Evolutionary conservation across 2,797 vertebrate species (phyloP).

Genomic region (Hapalemur alaotrensis): DNA sequence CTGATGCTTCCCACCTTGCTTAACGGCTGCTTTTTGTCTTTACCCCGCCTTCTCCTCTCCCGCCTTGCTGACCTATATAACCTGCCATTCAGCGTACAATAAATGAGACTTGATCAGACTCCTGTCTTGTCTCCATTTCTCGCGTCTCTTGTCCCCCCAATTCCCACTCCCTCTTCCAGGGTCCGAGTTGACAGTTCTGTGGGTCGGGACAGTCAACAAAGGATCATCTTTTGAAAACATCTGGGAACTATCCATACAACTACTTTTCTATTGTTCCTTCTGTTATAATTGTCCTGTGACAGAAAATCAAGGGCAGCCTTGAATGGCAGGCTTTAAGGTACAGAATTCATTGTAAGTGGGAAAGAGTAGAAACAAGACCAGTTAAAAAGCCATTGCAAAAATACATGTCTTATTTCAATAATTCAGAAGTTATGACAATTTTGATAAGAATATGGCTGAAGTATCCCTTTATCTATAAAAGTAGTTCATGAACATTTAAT

Average conservation of each 20-base stretch:
- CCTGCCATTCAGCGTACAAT: too few relatives aligned
- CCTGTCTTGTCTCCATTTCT: too few relatives aligned
- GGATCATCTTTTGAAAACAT: not conserved
- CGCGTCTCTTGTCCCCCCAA: too few relatives aligned
- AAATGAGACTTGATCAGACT: too few relatives aligned
- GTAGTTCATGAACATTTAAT: not conserved
- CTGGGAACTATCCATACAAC: not conserved
- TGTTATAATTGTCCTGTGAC: not conserved
- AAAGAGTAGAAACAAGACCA: not conserved
- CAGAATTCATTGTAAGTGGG: not conserved
- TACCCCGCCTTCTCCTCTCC: too few relatives aligned
- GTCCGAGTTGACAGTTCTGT: too few relatives aligned
- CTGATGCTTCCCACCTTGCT: too few relatives aligned
- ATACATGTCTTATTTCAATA: not conserved
- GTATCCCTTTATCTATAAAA: not conserved
- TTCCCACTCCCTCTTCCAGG: too few relatives aligned
- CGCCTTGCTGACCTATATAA: too few relatives aligned
- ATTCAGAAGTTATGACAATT: not conserved
- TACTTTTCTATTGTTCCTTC: not conserved
- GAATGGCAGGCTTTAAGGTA: not conserved
- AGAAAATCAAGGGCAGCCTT: not conserved
- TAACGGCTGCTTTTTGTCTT: too few relatives aligned
- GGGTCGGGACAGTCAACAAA: not conserved
- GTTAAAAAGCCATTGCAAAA: not conserved
- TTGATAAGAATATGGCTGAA: not conserved